phyloP scores from a whole-genome alignment of 2,797 vertebrate genomes.

The Acanthiza pusilla region DNA sequence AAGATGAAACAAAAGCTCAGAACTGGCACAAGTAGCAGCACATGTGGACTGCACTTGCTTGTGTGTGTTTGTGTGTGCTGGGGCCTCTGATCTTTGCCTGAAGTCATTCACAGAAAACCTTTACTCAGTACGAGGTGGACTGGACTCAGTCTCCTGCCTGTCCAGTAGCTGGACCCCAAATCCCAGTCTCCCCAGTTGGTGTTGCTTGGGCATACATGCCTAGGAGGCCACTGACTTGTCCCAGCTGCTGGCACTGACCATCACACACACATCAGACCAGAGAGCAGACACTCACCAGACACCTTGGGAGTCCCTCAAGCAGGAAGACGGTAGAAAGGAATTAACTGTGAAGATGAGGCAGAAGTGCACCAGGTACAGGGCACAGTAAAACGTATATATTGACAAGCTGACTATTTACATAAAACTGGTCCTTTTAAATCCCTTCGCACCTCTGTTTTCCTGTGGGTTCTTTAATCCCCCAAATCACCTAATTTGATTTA shows the following conservation, averaged over 20 bases:
- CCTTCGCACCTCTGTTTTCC: background rate
- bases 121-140: background rate
- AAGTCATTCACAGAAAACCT: background rate
- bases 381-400: background rate
- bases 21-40: background rate
- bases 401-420: fast-evolving
- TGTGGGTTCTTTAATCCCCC: background rate
- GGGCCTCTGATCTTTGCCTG: background rate
- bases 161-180: fast-evolving
- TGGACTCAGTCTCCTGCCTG: background rate
- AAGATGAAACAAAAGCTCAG: background rate
- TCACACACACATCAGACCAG: background rate
- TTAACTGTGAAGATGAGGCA: background rate
- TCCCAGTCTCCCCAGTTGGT: background rate
- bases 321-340: background rate
- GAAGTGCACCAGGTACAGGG: too few species aligned
- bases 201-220: too few species aligned
- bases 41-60: fast-evolving
- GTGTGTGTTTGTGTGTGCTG: background rate
- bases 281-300: too few species aligned
- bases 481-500: background rate
- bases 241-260: background rate
- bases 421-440: background rate
- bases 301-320: background rate
- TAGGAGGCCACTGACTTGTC: background rate